Evolutionary conservation across 2,888 invertebrate genomes (phyloP), one percentile per base, ranked within the genome.

Genomic region (Halictus quadricinctus): DNA sequence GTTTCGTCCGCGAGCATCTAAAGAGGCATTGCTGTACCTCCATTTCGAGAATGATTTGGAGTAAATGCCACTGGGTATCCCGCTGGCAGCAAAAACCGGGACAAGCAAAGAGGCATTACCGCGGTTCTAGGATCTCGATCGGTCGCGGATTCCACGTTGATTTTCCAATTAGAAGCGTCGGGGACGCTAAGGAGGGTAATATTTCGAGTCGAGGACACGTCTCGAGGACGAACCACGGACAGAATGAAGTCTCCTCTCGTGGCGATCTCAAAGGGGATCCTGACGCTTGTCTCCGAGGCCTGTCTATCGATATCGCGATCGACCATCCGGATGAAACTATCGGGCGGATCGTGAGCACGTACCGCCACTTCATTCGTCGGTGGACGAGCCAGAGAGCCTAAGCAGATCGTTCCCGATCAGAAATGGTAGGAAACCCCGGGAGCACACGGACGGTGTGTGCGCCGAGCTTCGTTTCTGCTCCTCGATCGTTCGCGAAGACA

Each of bases 281-380:
- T n/a, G 72, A 50, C 50, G 54, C 50, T 50, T 43, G 66, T 43
- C 76, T 25, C 21, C 60, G 54, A 36, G 66, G 50, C 80, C 60
- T 48, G 46, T 66, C 46, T 76, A 81, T 84, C 84, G 84, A 78
- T 81, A 74, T 66, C 79, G 79, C 82, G 82, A 83, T 83, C 79
- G 74, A 46, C 29, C 78, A 18, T n/a, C 41, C 69, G 81, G 66
- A 74, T 70, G 75, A 72, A 79, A 72, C 75, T 83, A 79, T 79
- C 82, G 72, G 13, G 18, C 48, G 54, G 50, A 46, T 69, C 72
- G 81, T 18, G 66, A 13, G 72, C 80, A 66, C 81, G 76, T 81
- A 81, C 60, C 60, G 60, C 50, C 84, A 81, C 84, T 81, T 84
- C 81, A 72, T 81, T 81, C 84, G 84, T 84, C 75, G 64, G 25